Evolutionary conservation across 2,113 vertebrate species (phyloP), one percentile per base, ranked within the genome.

Genomic region (Pseudonaja textilis): DNA sequence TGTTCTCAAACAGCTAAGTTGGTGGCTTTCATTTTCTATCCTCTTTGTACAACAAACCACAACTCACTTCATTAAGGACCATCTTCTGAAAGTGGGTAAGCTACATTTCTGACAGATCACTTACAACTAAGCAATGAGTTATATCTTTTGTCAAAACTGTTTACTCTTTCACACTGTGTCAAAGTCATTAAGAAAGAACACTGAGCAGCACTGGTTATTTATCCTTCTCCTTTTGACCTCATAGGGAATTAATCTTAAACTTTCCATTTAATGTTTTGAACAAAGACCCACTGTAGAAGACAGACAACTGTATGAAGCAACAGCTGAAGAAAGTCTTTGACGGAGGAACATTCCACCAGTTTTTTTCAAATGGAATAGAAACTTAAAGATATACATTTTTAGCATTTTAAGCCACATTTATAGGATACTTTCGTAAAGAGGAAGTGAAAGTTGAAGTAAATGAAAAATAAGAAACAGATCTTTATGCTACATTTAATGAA

Each of bases 111-210:
- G 96, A 96, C 91, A 93, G 96, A 97, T 97, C 97, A 96, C 95
- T 97, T 96, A 96, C 97, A 96, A 95, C 95, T 95, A 95, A 96
- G 96, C 94, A 96, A 98, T 97, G 97, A 96, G 96, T 98, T 97
- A 97, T 91, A 91, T 90, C 96, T 96, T 96, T 96, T 97, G 97
- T 97, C 98, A 98, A 97, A 97, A 97, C 96, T 98, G 97, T 98
- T 98, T 98, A 97, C 97, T 97, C 97, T 98, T 97, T 97, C 97
- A 97, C 97, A 97, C 97, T 98, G 97, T 96, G 97, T 96, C 91
- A 93, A 92, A 97, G 95, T 96, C 96, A 97, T 97, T 97, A 97
- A 96, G 96, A 96, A 97, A 0, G 81, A 96, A 93, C 95, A 95
- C 89, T 45, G 89, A 97, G 97, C 94, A 94, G 96, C 95, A 94